Percentiles rank a stretch among this genome's conserved stretches.
These are phyloP conservation scores for Peromyscus aztecus DNA, from an alignment of 2,797 vertebrate species.

Conservation along the genomic window DNA sequence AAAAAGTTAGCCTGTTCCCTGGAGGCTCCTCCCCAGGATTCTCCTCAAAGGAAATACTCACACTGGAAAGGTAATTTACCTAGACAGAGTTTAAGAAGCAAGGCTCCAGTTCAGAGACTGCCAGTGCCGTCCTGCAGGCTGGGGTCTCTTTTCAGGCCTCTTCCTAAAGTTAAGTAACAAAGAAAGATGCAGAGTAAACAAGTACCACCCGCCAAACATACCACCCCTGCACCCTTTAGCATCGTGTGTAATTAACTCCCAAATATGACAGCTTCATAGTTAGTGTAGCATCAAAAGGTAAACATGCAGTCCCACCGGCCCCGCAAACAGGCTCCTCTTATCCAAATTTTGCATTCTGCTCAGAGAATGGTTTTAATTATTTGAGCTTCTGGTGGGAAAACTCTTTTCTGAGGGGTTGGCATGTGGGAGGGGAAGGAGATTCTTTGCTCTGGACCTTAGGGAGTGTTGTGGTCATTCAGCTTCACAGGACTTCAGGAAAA, in stretches of 20 bases:
- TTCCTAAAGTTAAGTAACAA: slow-evolving; percentile 67
- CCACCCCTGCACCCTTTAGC: not conserved
- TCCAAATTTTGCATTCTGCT: not conserved
- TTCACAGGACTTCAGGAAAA: slow-evolving; percentile 68
- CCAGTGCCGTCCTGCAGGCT: slow-evolving; percentile 56
- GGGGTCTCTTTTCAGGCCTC: slow-evolving; percentile 66
- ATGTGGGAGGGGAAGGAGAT: slow-evolving; percentile 62
- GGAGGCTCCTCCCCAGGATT: slow-evolving; percentile 85
- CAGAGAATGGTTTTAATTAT: slow-evolving; percentile 74
- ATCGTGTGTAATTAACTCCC: not conserved
- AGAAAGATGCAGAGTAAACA: slow-evolving; percentile 67
- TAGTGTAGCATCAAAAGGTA: not conserved
- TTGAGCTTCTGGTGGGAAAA: slow-evolving; percentile 75
- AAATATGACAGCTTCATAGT: not conserved
- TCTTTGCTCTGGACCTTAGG: slow-evolving; percentile 60
- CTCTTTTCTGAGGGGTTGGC: slow-evolving; percentile 37
- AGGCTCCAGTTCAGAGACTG: slow-evolving; percentile 80
- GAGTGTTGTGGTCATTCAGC: slow-evolving; percentile 60
- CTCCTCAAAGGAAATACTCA: slow-evolving; percentile 87
- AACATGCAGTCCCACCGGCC: not conserved
- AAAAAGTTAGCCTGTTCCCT: slow-evolving; percentile 87
- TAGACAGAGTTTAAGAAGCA: slow-evolving; percentile 84
- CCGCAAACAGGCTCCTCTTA: not conserved
- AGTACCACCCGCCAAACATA: no score
- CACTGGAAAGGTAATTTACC: slow-evolving; percentile 90